These are phyloP conservation scores for Epistrophe grossulariae DNA, from an alignment of 2,888 invertebrate genomes.

Conservation along the genomic window DNA sequence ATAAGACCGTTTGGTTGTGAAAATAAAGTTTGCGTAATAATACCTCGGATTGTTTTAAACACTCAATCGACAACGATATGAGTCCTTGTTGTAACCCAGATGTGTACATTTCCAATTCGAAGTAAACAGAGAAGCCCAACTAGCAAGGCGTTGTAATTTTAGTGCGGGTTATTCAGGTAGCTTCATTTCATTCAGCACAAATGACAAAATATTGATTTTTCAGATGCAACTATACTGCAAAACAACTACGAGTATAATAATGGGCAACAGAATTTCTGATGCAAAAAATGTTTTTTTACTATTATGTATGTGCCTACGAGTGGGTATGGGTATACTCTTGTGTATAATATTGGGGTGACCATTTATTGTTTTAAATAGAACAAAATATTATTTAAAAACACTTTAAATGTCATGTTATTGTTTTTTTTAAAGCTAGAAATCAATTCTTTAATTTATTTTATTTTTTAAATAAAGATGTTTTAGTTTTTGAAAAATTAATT, in stretches of 20 bases:
- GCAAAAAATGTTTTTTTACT: conserved; percentile 4
- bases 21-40: conserved; percentile 62
- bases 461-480: no score
- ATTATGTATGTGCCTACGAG: background rate
- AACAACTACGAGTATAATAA: background rate
- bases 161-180: conserved; percentile 29
- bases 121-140: conserved; percentile 14
- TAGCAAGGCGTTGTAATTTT: conserved; percentile 34
- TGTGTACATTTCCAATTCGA: conserved; percentile 38
- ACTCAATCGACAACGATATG: conserved; percentile 45
- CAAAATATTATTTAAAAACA: no score
- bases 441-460: no score
- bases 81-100: conserved; percentile 46
- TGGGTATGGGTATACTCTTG: no score
- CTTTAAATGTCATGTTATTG: no score
- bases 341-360: conserved; percentile 5
- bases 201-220: conserved; percentile 71
- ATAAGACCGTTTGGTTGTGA: background rate
- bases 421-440: no score
- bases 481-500: no score
- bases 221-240: conserved; percentile 6
- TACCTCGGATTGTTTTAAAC: conserved; percentile 65
- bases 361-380: background rate
- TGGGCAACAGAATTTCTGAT: conserved; percentile 1
- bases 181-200: conserved; percentile 25